Evolutionary conservation across 2,888 invertebrate genomes (phyloP).

Genomic region (Archips xylosteana): DNA sequence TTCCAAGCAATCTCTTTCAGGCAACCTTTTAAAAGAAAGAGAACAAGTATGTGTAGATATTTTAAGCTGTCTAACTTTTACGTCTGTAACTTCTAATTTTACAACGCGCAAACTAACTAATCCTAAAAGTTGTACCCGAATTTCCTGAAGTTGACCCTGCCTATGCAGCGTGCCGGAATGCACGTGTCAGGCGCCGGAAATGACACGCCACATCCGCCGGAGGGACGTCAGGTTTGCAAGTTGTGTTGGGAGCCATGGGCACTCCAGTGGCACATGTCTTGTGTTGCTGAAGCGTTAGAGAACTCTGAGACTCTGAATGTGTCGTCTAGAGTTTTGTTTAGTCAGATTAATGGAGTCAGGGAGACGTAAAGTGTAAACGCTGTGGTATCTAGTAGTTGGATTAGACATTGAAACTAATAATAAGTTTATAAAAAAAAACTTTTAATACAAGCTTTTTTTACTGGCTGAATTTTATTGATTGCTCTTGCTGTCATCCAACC

Average conservation of each 20-base stretch:
- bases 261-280: slow-evolving; percentile 1
- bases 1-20: too few relatives aligned
- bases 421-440: too few relatives aligned
- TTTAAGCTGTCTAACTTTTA: too few relatives aligned
- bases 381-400: too few relatives aligned
- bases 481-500: too few relatives aligned
- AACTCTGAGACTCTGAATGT: neutral
- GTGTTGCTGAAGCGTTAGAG: neutral
- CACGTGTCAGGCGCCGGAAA: slow-evolving; percentile 48
- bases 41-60: too few relatives aligned
- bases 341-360: neutral
- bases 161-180: slow-evolving; percentile 13
- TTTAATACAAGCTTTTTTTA: too few relatives aligned
- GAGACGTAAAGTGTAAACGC: too few relatives aligned
- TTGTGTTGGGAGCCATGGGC: neutral
- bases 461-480: too few relatives aligned
- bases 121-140: neutral
- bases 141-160: neutral
- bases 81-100: too few relatives aligned
- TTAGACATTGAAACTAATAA: too few relatives aligned
- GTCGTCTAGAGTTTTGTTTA: neutral
- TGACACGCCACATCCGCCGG: slow-evolving; percentile 64
- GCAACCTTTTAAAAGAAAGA: too few relatives aligned
- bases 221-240: slow-evolving; percentile 49
- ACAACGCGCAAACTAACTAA: neutral